Base-by-base conservation (phyloP, 1,140 invertebrate species). In the Epicauta chinensis region DNA sequence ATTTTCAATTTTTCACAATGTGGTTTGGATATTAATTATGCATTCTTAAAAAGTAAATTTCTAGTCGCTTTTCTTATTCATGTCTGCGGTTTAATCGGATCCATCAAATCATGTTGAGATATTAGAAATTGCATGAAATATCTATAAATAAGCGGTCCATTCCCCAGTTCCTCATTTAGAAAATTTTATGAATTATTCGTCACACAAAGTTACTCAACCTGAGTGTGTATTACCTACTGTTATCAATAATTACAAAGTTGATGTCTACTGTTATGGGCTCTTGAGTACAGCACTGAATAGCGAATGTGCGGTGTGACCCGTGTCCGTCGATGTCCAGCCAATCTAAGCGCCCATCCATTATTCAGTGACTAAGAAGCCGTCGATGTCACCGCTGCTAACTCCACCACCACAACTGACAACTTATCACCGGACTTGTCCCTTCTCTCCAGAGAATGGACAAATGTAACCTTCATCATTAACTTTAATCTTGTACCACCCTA, bases 331-430 rank as follows among this genome's bases (percentile, higher is more conserved):
- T 57, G 55, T 57, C 55, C 55, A 45, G 51, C 47, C 23, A 44
- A 53, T 57, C 55, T 57, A 43, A 46, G 49, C 16, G 31, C 35
- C 51, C 50, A 57, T 57, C 55, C 55, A 57, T 57, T 57, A 57
- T 57, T 57, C 55, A 57, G 47, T 50, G 51, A 51, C 55, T 46
- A 57, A 50, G 51, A 56, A 53, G 49, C 55, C 45, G 48, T 53
- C 49, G 37, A 34, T 30, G 31, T 32, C 55, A 50, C 32, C 48
- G 7, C 7, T 23, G 23, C 4, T 23, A 23, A 23, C 23, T 23
- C 23, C 23, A 23, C 23, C 2, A 23, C 23, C 23, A 23, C 23
- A 23, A 23, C 23, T 23, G 54, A 56, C 50, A 56, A 39, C 50
- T 50, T 56, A 38, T 56, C 48, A 48, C 36, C 50, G 17, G 50